Evolutionary conservation across 2,113 vertebrate genomes (phyloP).

Genomic region (Labeo rohita): DNA sequence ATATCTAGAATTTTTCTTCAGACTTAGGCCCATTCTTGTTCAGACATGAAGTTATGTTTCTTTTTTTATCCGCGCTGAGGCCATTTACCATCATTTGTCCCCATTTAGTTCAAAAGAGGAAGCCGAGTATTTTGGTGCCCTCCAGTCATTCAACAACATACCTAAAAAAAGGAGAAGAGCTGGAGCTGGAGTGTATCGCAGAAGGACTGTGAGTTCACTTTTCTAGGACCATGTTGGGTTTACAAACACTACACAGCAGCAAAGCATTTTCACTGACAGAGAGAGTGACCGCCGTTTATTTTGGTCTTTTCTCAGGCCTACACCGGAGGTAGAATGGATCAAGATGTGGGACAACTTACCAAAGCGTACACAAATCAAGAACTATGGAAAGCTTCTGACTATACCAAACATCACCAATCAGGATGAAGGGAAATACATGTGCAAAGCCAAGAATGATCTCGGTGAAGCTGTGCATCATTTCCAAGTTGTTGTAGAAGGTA

Average conservation of each 20-base stretch:
- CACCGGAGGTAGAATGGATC: constrained; percentile 82
- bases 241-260: neutral
- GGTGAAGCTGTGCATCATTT: constrained; percentile 82
- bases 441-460: constrained; percentile 81
- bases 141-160: constrained; percentile 78
- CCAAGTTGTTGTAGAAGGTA: constrained; percentile 87
- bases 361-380: constrained; percentile 67
- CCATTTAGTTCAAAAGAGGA: constrained; percentile 69
- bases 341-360: constrained; percentile 77
- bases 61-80: neutral
- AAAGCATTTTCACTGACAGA: neutral
- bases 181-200: constrained; percentile 91
- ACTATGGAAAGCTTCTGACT: constrained; percentile 81
- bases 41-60: neutral
- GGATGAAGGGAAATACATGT: constrained; percentile 86
- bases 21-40: neutral
- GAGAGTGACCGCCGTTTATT: neutral
- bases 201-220: constrained; percentile 90
- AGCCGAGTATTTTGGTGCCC: constrained; percentile 85
- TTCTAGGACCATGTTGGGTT: neutral
- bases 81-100: neutral
- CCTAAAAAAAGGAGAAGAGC: constrained; percentile 82
- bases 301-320: constrained; percentile 78
- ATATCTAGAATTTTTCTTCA: neutral
- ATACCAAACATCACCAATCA: constrained; percentile 76